Conservation (phyloP, 2,888 invertebrate genomes). For the Platycnemis pennipes region DNA sequence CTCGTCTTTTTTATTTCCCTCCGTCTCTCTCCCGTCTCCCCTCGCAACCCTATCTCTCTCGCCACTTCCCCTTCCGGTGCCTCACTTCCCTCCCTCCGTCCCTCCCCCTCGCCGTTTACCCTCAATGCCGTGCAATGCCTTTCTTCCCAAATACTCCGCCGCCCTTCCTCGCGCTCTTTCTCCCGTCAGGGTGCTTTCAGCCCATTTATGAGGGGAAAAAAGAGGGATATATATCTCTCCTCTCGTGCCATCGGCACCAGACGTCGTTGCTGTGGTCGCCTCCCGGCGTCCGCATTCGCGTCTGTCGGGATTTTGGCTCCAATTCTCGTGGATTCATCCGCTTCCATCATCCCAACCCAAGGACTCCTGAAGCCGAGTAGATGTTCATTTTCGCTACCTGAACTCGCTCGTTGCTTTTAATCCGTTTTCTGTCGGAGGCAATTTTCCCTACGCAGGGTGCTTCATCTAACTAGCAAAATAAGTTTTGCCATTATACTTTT, state of each 20-base stretch:
- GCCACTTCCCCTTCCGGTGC: neutral
- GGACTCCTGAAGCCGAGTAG: too few relatives aligned
- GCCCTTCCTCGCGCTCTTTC: neutral
- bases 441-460: too few relatives aligned
- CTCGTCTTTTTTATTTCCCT: neutral
- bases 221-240: neutral
- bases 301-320: neutral
- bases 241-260: conserved; percentile 8
- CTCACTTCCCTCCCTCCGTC: neutral
- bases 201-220: neutral
- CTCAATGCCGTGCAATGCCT: conserved; percentile 20
- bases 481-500: too few relatives aligned
- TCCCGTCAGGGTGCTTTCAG: neutral
- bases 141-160: conserved; percentile 18
- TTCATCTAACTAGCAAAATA: too few relatives aligned
- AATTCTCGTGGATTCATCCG: neutral
- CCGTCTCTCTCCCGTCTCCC: neutral
- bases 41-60: neutral
- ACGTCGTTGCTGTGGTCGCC: neutral
- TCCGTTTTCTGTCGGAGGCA: too few relatives aligned
- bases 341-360: neutral
- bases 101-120: conserved; percentile 13
- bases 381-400: too few relatives aligned
- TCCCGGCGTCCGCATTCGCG: neutral
- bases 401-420: too few relatives aligned